phyloP scores from a whole-genome alignment of 2,113 vertebrate genomes.

The Callaeas wilsoni region DNA sequence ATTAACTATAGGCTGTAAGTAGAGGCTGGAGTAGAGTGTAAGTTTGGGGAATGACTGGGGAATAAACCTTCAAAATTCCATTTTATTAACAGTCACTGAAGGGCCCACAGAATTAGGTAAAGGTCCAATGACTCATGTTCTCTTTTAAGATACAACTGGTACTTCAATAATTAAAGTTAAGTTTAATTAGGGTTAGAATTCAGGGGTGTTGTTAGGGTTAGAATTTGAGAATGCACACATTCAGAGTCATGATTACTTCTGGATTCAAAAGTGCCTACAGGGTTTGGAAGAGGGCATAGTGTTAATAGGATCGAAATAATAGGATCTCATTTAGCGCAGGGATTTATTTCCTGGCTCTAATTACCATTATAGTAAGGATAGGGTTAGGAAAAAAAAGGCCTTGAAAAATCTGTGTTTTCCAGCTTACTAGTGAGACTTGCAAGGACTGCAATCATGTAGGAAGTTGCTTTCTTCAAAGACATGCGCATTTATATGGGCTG shows the following conservation, averaged over 20 bases:
- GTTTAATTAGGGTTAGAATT: constrained; percentile 41
- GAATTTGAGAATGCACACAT: constrained; percentile 16
- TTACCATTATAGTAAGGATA: constrained; percentile 2
- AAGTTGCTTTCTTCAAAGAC: neutral
- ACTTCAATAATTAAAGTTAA: constrained; percentile 42
- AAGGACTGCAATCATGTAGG: neutral
- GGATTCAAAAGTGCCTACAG: constrained; percentile 30
- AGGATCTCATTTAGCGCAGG: constrained; percentile 34
- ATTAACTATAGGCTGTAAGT: neutral
- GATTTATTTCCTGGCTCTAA: constrained; percentile 43
- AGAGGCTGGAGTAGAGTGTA: neutral
- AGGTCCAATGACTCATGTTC: neutral
- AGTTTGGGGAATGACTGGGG: neutral
- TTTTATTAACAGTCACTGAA: neutral
- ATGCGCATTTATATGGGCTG: neutral
- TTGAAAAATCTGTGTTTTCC: neutral
- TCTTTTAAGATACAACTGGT: constrained; percentile 3
- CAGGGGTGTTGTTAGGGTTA: neutral
- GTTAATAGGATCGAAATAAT: constrained; percentile 56
- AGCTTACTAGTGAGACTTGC: neutral
- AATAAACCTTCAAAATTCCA: neutral
- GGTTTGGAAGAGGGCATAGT: constrained; percentile 26
- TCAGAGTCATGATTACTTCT: constrained; percentile 8
- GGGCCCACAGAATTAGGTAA: neutral
- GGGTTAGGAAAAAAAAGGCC: neutral